A percentile compares a stretch with the other conserved stretches of the same genome.
phyloP scores from a whole-genome alignment of 2,113 vertebrate genomes.

The Scomber scombrus region DNA sequence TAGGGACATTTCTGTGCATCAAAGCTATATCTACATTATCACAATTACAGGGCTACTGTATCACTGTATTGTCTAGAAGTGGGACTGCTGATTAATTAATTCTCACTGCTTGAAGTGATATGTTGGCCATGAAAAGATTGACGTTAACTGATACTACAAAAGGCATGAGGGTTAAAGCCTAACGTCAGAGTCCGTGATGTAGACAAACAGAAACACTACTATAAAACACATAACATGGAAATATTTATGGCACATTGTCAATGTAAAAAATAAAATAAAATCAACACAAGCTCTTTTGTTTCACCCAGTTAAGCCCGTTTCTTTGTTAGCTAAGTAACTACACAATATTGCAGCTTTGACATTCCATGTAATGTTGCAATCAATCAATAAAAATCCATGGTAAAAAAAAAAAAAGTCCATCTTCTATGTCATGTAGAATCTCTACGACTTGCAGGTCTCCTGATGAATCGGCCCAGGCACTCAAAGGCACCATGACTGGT shows the following conservation, averaged over 20 bases:
- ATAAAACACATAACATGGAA: constrained; percentile 37
- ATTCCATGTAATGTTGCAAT: constrained; percentile 73
- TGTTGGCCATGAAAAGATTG: constrained; percentile 23
- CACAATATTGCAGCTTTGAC: constrained; percentile 46
- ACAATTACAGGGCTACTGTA: background rate
- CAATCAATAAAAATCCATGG: constrained; percentile 35
- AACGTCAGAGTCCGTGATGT: constrained; percentile 8
- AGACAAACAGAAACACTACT: constrained; percentile 29
- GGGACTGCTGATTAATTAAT: constrained; percentile 2
- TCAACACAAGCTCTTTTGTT: background rate
- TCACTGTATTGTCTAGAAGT: background rate
- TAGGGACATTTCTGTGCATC: constrained; percentile 6
- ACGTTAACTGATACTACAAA: constrained; percentile 24
- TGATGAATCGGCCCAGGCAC: constrained; percentile 42
- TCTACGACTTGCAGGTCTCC: constrained; percentile 47
- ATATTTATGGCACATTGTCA: constrained; percentile 66
- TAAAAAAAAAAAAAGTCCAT: constrained; percentile 22
- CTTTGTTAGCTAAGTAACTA: constrained; percentile 37
- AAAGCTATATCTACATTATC: background rate
- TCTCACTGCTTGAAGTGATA: constrained; percentile 31
- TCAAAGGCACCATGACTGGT: constrained; percentile 45
- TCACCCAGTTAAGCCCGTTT: constrained; percentile 48
- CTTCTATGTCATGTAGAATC: background rate
- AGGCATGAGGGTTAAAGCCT: constrained; percentile 29
- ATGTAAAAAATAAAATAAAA: constrained; percentile 28